Conservation (phyloP, 1,140 invertebrate species). For the Lanistes nyassanus region DNA sequence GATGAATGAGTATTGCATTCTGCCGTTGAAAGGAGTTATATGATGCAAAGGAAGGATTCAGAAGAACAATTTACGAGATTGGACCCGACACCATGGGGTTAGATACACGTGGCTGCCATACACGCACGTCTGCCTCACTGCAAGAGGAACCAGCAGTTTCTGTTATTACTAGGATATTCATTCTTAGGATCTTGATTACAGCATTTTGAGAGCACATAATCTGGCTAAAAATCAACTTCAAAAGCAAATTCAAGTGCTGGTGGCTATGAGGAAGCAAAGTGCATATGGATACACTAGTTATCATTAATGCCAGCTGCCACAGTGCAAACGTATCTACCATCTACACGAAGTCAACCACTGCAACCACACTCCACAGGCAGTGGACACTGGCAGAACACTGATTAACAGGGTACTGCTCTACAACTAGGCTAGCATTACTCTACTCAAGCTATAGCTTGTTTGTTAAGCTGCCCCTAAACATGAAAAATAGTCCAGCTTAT, state of each 20-base stretch:
- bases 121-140: slow-evolving; percentile 9
- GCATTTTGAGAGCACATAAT: background rate
- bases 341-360: background rate
- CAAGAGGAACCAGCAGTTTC: slow-evolving; percentile 8
- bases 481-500: no score
- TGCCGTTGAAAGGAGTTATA: background rate
- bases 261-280: background rate
- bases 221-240: background rate
- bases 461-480: background rate
- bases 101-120: slow-evolving; percentile 21
- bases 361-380: no score
- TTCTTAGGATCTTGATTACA: background rate
- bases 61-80: background rate
- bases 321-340: background rate
- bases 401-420: background rate
- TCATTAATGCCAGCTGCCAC: background rate
- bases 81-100: slow-evolving; percentile 16
- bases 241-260: background rate
- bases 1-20: background rate
- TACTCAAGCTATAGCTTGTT: background rate
- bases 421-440: background rate
- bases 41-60: background rate
- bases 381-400: background rate
- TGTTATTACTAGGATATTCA: background rate
- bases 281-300: background rate